A percentile compares a stretch with the other conserved stretches of the same genome.
Conservation (phyloP, 2,113 vertebrate genomes). For the Silurus asotus region DNA sequence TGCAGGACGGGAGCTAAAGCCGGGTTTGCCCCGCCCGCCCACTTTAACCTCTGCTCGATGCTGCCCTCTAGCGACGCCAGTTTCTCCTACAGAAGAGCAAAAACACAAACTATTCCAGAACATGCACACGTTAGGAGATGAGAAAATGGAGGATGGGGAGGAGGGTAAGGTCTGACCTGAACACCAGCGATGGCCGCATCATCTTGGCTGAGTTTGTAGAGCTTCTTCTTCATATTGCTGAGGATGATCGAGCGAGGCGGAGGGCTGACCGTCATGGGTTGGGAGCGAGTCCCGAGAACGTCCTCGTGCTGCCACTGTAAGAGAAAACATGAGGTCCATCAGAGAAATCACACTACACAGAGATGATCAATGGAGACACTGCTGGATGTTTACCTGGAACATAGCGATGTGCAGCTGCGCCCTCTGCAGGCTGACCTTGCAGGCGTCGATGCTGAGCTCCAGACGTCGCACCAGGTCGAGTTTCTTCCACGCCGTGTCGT, state of each 20-base stretch:
- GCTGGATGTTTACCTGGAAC: slow-evolving; percentile 83
- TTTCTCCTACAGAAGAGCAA: slow-evolving; percentile 80
- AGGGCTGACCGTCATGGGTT: slow-evolving; percentile 86
- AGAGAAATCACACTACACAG: neutral
- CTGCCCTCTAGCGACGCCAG: slow-evolving; percentile 90
- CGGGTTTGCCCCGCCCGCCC: slow-evolving; percentile 97
- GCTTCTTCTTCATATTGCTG: slow-evolving; percentile 97
- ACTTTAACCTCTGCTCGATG: slow-evolving; percentile 97
- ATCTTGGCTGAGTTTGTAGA: slow-evolving; percentile 93
- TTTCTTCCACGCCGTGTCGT: slow-evolving; percentile 96
- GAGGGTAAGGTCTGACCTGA: slow-evolving; percentile 74
- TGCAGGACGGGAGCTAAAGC: slow-evolving; percentile 91
- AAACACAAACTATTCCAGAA: too few species aligned
- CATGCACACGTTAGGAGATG: too few species aligned
- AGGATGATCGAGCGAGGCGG: slow-evolving; percentile 91
- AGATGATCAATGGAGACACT: neutral
- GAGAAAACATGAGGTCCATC: neutral
- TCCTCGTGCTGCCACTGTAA: slow-evolving; percentile 97
- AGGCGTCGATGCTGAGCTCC: slow-evolving; percentile 86
- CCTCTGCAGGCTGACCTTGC: slow-evolving; percentile 91
- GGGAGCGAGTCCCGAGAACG: slow-evolving; percentile 84
- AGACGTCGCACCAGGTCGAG: slow-evolving; percentile 88
- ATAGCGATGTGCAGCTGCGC: slow-evolving; percentile 92
- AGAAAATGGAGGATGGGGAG: too few species aligned
- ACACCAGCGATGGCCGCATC: slow-evolving; percentile 87